Base-by-base conservation (phyloP, 2,888 invertebrate genomes). In the Labia minor region DNA sequence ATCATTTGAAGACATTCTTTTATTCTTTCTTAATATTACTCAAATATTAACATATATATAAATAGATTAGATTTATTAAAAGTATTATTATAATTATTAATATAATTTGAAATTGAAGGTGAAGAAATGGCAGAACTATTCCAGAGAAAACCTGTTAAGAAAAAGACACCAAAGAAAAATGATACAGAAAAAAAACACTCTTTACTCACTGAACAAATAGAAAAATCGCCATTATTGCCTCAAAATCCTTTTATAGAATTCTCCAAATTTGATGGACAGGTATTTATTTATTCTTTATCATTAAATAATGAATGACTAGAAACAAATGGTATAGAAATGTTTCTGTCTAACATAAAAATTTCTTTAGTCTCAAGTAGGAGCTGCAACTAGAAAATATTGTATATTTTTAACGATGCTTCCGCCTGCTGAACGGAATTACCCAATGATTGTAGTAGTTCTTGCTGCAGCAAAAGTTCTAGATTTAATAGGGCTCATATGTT, bases 401-500 rank as follows among this genome's bases (percentile, higher is more conserved):
- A 95, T 97, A 71, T 96, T 90, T 75, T 83, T 96, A 76, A 91
- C 91, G 65, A 92, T 95, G 89, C 80, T 93, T 21, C 85, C 90
- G 0, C 86, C 87, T 70, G 87, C 87, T 67, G 86, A 91, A 70
- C 85, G 92, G 70, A 86, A 87, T 72, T 94, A 92, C 79, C 95
- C 95, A 0, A 80, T 95, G 76, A 84, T 86, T 73, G 85, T 94
- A 66, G 86, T 87, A 73, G 90, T 95, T 65, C 81, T 92, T 68
- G 85, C 89, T 18, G 86, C 85, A 73, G 94, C 95, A 21, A 93
- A 89, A 80, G 91, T 96, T 67, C 83, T 85, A 73, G 95, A 97
- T 76, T 83, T 96, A 33, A 92, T 97, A 75, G 97, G 97, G 37
- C 85, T 96, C 66, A 92, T 92, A 73, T 91, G 95, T 79, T 93